Conservation (phyloP, 1,140 invertebrate species). For the Papilio helenus region DNA sequence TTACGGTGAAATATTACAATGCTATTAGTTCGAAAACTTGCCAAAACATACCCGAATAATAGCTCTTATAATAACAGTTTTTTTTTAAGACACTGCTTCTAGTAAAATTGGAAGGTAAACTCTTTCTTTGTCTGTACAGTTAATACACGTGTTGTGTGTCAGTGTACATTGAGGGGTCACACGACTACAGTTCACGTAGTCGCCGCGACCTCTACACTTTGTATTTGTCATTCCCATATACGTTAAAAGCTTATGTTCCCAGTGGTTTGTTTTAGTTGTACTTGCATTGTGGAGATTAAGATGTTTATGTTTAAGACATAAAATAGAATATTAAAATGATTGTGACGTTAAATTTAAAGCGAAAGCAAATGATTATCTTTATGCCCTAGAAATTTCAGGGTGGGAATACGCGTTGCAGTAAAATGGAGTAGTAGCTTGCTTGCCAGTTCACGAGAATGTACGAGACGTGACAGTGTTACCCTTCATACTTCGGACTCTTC, state of each 20-base stretch:
- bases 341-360: no score
- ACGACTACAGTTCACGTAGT: conserved; percentile 10
- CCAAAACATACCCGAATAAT: background rate
- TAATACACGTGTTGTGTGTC: background rate
- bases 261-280: background rate
- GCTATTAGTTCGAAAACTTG: background rate
- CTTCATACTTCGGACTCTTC: no score
- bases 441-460: no score
- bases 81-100: no score
- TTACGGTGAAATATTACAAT: background rate
- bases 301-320: background rate
- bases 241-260: background rate
- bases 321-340: no score
- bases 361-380: no score
- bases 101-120: background rate
- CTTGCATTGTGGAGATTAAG: conserved; percentile 2
- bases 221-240: conserved; percentile 29
- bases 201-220: conserved; percentile 28
- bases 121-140: background rate
- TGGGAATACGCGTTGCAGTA: no score
- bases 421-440: no score
- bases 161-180: conserved; percentile 2
- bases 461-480: no score
- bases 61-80: no score
- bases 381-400: no score